phyloP scores from a whole-genome alignment of 2,797 vertebrate genomes.

The Lepus oiostolus region DNA sequence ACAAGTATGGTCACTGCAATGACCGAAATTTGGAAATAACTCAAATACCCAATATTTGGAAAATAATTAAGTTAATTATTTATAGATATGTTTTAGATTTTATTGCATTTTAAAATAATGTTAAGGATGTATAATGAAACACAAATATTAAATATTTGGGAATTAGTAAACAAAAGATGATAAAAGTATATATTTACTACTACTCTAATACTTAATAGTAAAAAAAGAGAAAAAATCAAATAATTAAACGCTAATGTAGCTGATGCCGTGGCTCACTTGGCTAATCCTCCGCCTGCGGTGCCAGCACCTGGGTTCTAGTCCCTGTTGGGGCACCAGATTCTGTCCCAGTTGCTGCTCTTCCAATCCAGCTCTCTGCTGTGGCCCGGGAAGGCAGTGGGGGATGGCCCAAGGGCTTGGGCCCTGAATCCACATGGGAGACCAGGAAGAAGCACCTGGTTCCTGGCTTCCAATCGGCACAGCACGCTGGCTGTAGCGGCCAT shows the following conservation, averaged over 20 bases:
- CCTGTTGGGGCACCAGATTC: too few relatives aligned
- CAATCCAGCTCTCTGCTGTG: too few relatives aligned
- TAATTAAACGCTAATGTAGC: background rate
- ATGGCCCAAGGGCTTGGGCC: too few relatives aligned
- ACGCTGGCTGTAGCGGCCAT: too few relatives aligned
- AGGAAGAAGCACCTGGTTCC: too few relatives aligned
- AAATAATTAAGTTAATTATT: background rate
- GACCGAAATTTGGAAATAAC: conserved; percentile 1
- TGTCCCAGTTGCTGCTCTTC: too few relatives aligned
- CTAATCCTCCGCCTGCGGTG: too few relatives aligned
- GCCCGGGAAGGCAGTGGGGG: too few relatives aligned
- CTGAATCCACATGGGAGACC: too few relatives aligned
- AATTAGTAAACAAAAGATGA: background rate
- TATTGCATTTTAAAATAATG: conserved; percentile 11
- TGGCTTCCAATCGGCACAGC: too few relatives aligned
- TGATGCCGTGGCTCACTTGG: too few relatives aligned
- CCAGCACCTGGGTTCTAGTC: too few relatives aligned
- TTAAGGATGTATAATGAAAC: background rate
- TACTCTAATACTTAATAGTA: background rate
- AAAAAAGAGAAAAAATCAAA: background rate
- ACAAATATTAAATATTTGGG: background rate
- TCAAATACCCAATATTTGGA: background rate
- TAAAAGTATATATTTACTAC: background rate
- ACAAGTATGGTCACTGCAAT: background rate
- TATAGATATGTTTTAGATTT: background rate